Percentiles rank a stretch among this genome's conserved stretches.
Evolutionary conservation across 92 coral and sea anemone species (phyloP).

Genomic region (Virgularia gustaviana): DNA sequence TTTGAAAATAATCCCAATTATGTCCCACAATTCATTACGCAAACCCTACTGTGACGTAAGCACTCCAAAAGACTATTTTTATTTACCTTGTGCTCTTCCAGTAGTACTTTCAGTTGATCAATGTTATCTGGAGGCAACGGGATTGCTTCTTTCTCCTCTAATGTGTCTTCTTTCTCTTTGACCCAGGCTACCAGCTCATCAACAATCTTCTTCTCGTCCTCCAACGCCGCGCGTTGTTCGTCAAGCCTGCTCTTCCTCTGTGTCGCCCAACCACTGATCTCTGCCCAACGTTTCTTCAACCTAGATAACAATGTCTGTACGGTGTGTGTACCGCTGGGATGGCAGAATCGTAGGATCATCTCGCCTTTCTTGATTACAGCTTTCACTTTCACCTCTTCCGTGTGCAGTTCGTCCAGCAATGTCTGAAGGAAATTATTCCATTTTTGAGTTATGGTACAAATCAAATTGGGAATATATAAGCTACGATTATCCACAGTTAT

Average conservation of each 20-base stretch:
- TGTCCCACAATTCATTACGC: too few relatives aligned
- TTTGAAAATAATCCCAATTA: too few relatives aligned
- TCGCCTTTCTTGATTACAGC: slow-evolving; percentile 95
- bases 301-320: slow-evolving; percentile 89
- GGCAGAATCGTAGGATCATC: slow-evolving; percentile 93
- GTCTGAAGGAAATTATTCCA: too few relatives aligned
- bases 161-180: slow-evolving; percentile 65
- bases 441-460: too few relatives aligned
- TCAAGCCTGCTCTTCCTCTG: slow-evolving; percentile 85
- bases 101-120: slow-evolving; percentile 60
- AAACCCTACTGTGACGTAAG: too few relatives aligned
- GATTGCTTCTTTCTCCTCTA: slow-evolving; percentile 77
- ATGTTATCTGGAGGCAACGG: slow-evolving; percentile 91
- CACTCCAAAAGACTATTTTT: not conserved
- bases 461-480: too few relatives aligned
- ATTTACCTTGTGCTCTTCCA: slow-evolving; percentile 84
- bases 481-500: too few relatives aligned
- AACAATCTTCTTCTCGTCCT: slow-evolving; percentile 75
- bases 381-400: slow-evolving; percentile 84
- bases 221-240: slow-evolving; percentile 69
- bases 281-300: slow-evolving; percentile 94
- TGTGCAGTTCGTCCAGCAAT: slow-evolving; percentile 72
- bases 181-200: slow-evolving; percentile 87
- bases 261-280: slow-evolving; percentile 70
- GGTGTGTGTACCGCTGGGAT: slow-evolving; percentile 91